phyloP scores from a whole-genome alignment of 2,113 vertebrate species.

The Vicugna pacos region DNA sequence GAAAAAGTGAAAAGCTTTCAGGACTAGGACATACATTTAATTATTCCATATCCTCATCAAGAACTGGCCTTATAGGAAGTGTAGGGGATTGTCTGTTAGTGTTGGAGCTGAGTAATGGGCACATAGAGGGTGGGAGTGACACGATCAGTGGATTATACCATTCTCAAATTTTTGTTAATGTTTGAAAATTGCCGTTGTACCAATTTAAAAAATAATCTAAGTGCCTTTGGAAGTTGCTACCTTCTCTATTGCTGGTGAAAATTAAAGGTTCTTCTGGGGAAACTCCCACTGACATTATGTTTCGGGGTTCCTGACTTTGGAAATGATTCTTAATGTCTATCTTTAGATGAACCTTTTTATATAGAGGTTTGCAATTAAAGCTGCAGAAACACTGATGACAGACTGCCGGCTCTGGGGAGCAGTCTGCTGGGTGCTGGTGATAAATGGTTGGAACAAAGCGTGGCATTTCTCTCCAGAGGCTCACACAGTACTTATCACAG shows the following conservation, averaged over 20 bases:
- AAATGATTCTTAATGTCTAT: not conserved
- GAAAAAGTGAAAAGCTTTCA: not conserved
- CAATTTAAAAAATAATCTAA: not conserved
- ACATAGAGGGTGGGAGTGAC: not conserved
- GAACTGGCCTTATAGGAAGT: not conserved
- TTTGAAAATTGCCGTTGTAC: not conserved
- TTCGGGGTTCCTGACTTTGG: not conserved
- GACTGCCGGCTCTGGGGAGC: not conserved
- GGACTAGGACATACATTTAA: not conserved
- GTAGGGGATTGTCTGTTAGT: not conserved
- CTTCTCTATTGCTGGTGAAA: not conserved
- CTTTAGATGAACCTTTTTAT: not conserved
- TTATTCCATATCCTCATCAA: not conserved
- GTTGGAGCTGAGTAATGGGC: not conserved
- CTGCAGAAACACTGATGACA: not conserved
- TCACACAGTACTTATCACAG: not conserved
- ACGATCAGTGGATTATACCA: not conserved
- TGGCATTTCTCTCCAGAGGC: not conserved
- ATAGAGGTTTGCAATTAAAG: not conserved
- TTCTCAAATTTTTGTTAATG: not conserved
- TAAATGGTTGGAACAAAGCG: fast-evolving
- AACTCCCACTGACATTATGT: not conserved
- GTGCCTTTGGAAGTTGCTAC: not conserved
- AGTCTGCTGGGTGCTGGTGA: not conserved
- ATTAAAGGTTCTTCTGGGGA: not conserved